Evolutionary conservation across 2,797 vertebrate species (phyloP).

Genomic region (Muscicapa comitata): DNA sequence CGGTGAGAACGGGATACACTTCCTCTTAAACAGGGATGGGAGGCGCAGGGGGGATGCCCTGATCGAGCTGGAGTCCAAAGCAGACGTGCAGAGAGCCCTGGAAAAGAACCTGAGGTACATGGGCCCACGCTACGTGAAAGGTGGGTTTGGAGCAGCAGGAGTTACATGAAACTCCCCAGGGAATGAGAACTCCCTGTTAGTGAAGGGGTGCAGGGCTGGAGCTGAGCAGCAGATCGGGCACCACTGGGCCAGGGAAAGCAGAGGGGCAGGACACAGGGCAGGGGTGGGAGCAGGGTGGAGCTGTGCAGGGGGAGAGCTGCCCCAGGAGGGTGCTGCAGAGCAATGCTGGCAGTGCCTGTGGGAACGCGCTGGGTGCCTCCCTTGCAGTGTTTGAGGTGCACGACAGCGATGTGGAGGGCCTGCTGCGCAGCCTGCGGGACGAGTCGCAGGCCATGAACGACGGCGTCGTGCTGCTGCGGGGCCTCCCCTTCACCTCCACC

Average conservation of each 20-base stretch:
- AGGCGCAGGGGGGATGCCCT: conserved; percentile 86
- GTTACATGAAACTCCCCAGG: accelerated
- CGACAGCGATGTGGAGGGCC: conserved; percentile 81
- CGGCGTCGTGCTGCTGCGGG: conserved; percentile 83
- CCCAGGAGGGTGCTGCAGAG: too few relatives aligned
- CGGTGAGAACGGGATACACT: conserved; percentile 86
- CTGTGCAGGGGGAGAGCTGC: not conserved
- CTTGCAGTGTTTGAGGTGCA: conserved; percentile 88
- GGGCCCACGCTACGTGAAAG: conserved; percentile 92
- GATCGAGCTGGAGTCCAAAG: conserved; percentile 88
- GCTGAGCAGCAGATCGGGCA: not conserved
- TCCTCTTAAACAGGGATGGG: conserved; percentile 81
- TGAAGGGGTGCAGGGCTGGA: not conserved
- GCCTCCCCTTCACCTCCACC: conserved; percentile 85
- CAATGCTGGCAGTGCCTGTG: accelerated
- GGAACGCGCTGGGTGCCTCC: accelerated
- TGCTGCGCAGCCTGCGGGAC: conserved; percentile 76
- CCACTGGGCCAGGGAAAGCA: accelerated
- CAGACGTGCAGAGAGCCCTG: conserved; percentile 87
- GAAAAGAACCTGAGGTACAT: conserved; percentile 89
- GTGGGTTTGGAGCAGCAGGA: conserved; percentile 50
- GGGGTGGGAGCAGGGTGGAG: accelerated
- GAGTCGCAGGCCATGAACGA: conserved; percentile 57
- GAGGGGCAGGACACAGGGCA: accelerated
- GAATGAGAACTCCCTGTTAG: too few relatives aligned